phyloP scores from a whole-genome alignment of 2,113 vertebrate genomes.

The Acrocephalus arundinaceus region DNA sequence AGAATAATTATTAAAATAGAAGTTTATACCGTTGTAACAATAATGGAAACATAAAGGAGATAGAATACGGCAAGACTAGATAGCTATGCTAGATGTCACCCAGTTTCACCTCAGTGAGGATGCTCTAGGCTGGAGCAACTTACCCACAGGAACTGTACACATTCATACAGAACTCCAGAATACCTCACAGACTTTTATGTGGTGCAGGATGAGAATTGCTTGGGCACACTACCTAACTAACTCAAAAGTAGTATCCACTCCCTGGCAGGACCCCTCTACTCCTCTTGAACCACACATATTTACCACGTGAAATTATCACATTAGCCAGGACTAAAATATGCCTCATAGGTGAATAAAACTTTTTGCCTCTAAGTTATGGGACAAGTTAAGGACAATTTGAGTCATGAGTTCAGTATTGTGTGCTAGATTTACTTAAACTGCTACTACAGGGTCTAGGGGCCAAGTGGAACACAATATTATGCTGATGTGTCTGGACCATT shows the following conservation, averaged over 20 bases:
- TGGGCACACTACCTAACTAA: not conserved
- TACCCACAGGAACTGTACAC: rapidly evolving
- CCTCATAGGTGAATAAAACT: not conserved
- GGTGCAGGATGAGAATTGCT: not conserved
- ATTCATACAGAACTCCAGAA: not conserved
- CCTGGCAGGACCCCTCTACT: not conserved
- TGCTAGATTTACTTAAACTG: not conserved
- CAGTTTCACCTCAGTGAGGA: not conserved
- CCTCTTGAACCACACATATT: not conserved
- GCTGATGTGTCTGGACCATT: not conserved
- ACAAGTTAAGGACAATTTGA: not conserved
- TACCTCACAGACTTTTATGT: not conserved
- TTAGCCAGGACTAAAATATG: not conserved
- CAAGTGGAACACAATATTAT: not conserved
- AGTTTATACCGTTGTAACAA: not conserved
- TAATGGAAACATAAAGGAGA: not conserved
- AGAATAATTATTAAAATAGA: not conserved
- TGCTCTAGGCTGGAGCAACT: not conserved
- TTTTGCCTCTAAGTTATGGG: not conserved
- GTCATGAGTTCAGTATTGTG: not conserved
- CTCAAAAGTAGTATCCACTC: not conserved
- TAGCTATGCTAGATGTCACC: not conserved
- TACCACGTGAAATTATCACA: not conserved
- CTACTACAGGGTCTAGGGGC: not conserved
- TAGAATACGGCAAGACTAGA: not conserved